These are phyloP conservation scores for Gambusia yucatana DNA, from an alignment of 2,797 vertebrate genomes.

Conservation along the genomic window DNA sequence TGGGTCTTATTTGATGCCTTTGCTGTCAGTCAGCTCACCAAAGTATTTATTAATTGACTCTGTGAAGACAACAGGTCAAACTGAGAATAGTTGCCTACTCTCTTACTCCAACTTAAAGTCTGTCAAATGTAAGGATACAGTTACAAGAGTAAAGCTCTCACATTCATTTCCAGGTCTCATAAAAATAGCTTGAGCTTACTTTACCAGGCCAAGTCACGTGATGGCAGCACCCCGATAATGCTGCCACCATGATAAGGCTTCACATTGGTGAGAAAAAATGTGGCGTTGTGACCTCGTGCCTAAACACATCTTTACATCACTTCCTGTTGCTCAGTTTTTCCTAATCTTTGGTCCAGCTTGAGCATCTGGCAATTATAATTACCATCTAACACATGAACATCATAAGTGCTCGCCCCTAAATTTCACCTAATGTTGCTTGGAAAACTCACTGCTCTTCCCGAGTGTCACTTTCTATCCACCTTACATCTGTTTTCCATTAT, in stretches of 20 bases:
- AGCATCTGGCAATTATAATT: background rate
- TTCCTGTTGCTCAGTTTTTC: background rate
- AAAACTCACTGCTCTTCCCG: conserved; percentile 21
- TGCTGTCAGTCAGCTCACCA: background rate
- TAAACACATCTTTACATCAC: background rate
- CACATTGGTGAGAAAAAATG: background rate
- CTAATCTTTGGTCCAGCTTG: background rate
- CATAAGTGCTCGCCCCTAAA: background rate
- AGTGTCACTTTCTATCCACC: conserved; percentile 43
- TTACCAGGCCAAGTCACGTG: background rate
- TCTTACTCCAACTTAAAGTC: background rate
- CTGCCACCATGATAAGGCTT: no score
- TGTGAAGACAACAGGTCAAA: background rate
- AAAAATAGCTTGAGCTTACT: background rate
- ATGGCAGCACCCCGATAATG: background rate
- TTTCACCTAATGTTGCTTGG: conserved; percentile 12
- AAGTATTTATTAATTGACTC: background rate
- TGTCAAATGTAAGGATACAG: background rate
- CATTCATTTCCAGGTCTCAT: background rate
- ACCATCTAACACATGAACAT: background rate
- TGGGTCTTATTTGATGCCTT: background rate
- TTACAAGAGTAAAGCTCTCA: background rate
- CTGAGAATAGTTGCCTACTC: background rate
- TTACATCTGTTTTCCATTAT: conserved; percentile 60
- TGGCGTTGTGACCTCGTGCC: background rate